A percentile compares a stretch with the other conserved stretches of the same genome.
Evolutionary conservation across 2,888 invertebrate genomes (phyloP).

Genomic region (Idaea aversata): DNA sequence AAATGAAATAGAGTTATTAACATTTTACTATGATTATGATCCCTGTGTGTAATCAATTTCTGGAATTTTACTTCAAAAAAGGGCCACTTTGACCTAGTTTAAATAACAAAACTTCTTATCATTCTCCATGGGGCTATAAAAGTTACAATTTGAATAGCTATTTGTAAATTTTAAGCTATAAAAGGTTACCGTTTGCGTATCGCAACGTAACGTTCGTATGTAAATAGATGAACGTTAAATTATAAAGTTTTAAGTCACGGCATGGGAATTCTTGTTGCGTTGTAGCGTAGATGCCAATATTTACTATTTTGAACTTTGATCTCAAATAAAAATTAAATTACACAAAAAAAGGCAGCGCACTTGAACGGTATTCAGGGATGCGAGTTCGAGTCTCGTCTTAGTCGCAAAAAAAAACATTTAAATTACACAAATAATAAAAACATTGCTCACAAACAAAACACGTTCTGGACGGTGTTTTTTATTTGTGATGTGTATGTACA

Average conservation of each 20-base stretch:
- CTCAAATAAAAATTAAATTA: too few species aligned
- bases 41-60: background rate
- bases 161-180: slow-evolving; percentile 26
- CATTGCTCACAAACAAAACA: too few species aligned
- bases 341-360: too few species aligned
- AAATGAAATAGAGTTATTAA: background rate
- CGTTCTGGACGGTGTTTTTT: too few species aligned
- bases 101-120: slow-evolving; percentile 30
- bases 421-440: too few species aligned
- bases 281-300: background rate
- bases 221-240: slow-evolving; percentile 16
- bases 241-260: slow-evolving; percentile 20
- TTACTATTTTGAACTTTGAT: background rate
- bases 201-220: background rate
- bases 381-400: too few species aligned
- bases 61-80: background rate
- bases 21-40: background rate
- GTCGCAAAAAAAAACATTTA: too few species aligned
- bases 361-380: too few species aligned
- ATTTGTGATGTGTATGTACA: too few species aligned
- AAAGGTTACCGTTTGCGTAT: slow-evolving; percentile 19
- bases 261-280: slow-evolving; percentile 15
- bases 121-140: slow-evolving; percentile 32
- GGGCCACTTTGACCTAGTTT: background rate
- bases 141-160: slow-evolving; percentile 28